Evolutionary conservation across 2,888 invertebrate species (phyloP), one percentile per base, ranked within the genome.

Genomic region (Rotaria sp.): DNA sequence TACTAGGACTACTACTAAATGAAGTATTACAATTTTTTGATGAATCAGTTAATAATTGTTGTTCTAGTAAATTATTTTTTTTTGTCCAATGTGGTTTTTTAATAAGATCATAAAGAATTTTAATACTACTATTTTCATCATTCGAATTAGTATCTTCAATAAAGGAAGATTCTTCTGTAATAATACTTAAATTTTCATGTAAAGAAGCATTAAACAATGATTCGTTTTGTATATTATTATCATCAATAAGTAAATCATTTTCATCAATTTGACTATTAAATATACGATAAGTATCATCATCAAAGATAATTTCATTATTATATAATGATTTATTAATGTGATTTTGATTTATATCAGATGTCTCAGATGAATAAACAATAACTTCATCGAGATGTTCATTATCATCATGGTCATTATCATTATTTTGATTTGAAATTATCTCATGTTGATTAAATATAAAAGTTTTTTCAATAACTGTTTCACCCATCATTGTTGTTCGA

Each of bases 61-160:
- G 67, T 30, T 67, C 24, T 24, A 24, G 15, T 18, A 4, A 15
- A 21, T 18, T 67, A 67, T 11, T 30, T 67, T 67, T 67, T 35
- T 67, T 67, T 18, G 75, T 80, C 75, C 75, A 80, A 45, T 80
- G 75, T 80, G 75, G 75, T 41, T 80, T 80, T 45, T 80, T 80
- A 26, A 80, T 80, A 2, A 80, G 45, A 80, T 80, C 45, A 45
- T 80, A 80, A 2, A 80, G 45, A 80, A 80, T 80, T 80, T 80
- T 38, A 26, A 80, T 80, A 45, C 75, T 80, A 45, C 38, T 45
- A 24, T 30, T 45, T 80, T 80, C 75, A 45, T 80, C 75, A 45
- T 41, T 38, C 2, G 41, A 45, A 45, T 80, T 80, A 24, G 26
- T 45, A 41, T 80, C 75, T 24, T 80, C 75, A 80, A 45, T 45